These are phyloP conservation scores for Lamellibrachia luymesi DNA, from an alignment of 1,140 invertebrate species.

Conservation along the genomic window DNA sequence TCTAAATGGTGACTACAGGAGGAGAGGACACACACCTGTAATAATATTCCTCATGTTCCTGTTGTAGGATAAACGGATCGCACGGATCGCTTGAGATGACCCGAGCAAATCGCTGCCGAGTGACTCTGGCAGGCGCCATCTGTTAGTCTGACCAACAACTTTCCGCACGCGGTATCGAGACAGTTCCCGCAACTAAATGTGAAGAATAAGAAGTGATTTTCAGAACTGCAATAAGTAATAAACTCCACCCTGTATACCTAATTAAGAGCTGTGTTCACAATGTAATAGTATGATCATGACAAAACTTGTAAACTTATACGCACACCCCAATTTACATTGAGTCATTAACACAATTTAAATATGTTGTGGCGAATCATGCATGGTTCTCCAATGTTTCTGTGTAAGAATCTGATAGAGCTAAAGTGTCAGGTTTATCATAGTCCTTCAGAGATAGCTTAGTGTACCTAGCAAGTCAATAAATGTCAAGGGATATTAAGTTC, in stretches of 20 bases:
- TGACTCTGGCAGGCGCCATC: slow-evolving; percentile 51
- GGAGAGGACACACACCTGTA: slow-evolving; percentile 34
- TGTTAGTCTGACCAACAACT: slow-evolving; percentile 48
- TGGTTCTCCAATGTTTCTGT: background rate
- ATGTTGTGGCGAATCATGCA: background rate
- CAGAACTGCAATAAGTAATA: background rate
- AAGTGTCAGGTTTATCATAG: background rate
- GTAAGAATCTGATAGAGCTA: background rate
- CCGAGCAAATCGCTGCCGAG: slow-evolving; percentile 53
- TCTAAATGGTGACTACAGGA: too few relatives aligned
- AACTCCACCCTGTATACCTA: background rate
- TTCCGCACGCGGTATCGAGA: slow-evolving; percentile 44
- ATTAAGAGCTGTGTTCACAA: too few relatives aligned
- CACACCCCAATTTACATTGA: background rate
- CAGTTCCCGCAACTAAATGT: slow-evolving; percentile 37
- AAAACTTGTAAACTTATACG: too few relatives aligned
- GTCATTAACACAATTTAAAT: too few relatives aligned
- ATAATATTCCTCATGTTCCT: slow-evolving; percentile 43
- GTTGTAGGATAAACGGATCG: slow-evolving; percentile 46
- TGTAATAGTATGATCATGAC: too few relatives aligned
- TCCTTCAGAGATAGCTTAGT: background rate
- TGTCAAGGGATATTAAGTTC: background rate
- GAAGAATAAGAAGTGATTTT: background rate
- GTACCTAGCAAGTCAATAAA: background rate
- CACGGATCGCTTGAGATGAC: slow-evolving; percentile 48